A percentile compares a stretch with the other conserved stretches of the same genome.
These are phyloP conservation scores for Ips nitidus DNA, from an alignment of 1,140 invertebrate species.

Conservation along the genomic window DNA sequence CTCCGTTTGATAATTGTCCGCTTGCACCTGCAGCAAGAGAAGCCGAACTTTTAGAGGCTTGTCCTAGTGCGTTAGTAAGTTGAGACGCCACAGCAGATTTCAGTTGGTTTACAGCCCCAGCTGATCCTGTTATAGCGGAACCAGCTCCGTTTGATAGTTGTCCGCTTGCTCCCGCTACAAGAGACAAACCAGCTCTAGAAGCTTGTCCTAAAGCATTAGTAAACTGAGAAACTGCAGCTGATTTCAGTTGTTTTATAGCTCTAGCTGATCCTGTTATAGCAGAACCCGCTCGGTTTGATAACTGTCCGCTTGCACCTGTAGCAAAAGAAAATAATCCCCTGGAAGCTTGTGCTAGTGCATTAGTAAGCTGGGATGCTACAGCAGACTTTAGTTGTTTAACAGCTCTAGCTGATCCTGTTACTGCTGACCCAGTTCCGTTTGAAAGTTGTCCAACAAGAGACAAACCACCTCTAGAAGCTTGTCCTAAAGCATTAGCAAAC, in stretches of 20 bases:
- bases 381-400: conserved; percentile 13
- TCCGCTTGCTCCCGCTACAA: background rate
- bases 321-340: conserved; percentile 3
- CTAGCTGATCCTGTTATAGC: background rate
- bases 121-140: background rate
- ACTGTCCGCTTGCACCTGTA: background rate
- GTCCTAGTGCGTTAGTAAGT: background rate
- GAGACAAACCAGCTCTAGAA: background rate
- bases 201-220: background rate
- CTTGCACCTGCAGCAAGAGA: background rate
- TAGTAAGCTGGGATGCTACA: background rate
- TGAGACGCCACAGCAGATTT: conserved; percentile 6
- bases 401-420: background rate
- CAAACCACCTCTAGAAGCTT: conserved; percentile 4
- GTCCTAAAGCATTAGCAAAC: background rate
- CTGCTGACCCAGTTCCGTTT: background rate
- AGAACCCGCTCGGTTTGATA: background rate
- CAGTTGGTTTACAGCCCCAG: conserved; percentile 3
- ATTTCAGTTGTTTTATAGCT: conserved; percentile 2
- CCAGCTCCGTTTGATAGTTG: conserved; percentile 7
- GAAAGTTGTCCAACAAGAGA: background rate
- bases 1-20: background rate
- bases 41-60: conserved; percentile 6
- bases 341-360: conserved; percentile 4
- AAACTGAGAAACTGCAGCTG: background rate